These are phyloP conservation scores for Euura lappo DNA, from an alignment of 1,140 invertebrate genomes.

Conservation along the genomic window DNA sequence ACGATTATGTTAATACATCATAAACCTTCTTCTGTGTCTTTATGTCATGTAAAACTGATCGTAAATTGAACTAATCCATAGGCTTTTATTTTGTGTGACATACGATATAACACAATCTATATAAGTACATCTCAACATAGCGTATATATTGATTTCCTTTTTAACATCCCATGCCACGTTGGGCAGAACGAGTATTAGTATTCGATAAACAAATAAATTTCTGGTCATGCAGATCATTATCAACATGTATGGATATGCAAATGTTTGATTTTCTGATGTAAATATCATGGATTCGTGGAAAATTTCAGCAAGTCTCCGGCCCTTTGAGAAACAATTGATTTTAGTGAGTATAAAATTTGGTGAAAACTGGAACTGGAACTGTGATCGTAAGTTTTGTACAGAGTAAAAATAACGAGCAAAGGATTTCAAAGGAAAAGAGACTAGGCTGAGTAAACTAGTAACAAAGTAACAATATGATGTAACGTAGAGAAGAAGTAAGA, in stretches of 20 bases:
- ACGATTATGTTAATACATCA: too few relatives aligned
- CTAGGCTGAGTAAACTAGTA: not conserved
- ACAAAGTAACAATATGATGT: not conserved
- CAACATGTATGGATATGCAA: not conserved
- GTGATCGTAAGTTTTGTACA: too few relatives aligned
- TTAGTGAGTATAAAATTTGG: not conserved
- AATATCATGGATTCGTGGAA: not conserved
- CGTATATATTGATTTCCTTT: not conserved
- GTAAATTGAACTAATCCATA: too few relatives aligned
- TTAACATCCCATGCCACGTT: not conserved
- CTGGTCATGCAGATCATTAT: not conserved
- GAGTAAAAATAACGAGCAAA: not conserved
- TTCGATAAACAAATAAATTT: not conserved
- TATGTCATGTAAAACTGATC: too few relatives aligned
- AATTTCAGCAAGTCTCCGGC: not conserved
- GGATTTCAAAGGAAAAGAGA: conserved; percentile 3
- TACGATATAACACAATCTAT: too few relatives aligned
- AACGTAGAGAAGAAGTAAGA: conserved; percentile 18
- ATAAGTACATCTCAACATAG: too few relatives aligned
- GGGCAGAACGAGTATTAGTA: not conserved
- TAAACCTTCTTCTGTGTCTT: too few relatives aligned
- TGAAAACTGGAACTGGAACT: not conserved
- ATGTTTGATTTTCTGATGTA: not conserved
- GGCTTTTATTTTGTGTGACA: too few relatives aligned
- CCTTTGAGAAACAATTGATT: not conserved